Base-by-base conservation (phyloP, 1,140 invertebrate species). In the Drosophila albomicans region DNA sequence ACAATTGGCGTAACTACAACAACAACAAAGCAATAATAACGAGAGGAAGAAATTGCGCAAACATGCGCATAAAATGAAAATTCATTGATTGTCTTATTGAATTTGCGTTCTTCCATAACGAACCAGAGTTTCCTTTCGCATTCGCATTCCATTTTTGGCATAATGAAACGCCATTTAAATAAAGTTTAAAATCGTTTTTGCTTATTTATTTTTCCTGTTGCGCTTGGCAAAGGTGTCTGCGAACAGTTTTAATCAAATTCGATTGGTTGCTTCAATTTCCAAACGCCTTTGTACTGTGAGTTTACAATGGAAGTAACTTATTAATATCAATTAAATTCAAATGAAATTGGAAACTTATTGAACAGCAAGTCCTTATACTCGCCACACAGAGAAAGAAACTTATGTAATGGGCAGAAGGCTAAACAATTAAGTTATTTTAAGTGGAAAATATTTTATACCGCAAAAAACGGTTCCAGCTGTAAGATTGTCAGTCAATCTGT, bases 51-150 rank as follows among this genome's bases (percentile, higher is more conserved):
- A 72, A 80, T 72, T 82, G 84, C 67, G 74, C 65, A 81, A 87
- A 78, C 65, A 77, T 79, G 79, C 79, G 77, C 84, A 80, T 80
- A 63, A 84, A 81, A 89, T 84, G 61, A 84, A 88, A 88, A 88
- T 70, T 73, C 84, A 89, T 89, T 89, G 80, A 88, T 89, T 88
- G 81, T 81, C 80, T 81, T 73, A 84, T 88, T 82, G 73, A 84
- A 75, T 84, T 79, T 82, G 67, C 61, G 45, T 61, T 69, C 28
- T 6, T 41, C 49, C 38, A 30, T 46, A 68, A 48, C 56, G 38
- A 76, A 80, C 52, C 46, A 38, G 51, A 62, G 20, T 43, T 70
- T 56, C 32, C 59, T 25, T 52, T 32, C 5, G 13, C 8, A 38
- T 38, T 49, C 25, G 46, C 25, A 20, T 49, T 48, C 30, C 30